Evolutionary conservation across 2,888 invertebrate species (phyloP).

Genomic region (Vandiemenella viatica): DNA sequence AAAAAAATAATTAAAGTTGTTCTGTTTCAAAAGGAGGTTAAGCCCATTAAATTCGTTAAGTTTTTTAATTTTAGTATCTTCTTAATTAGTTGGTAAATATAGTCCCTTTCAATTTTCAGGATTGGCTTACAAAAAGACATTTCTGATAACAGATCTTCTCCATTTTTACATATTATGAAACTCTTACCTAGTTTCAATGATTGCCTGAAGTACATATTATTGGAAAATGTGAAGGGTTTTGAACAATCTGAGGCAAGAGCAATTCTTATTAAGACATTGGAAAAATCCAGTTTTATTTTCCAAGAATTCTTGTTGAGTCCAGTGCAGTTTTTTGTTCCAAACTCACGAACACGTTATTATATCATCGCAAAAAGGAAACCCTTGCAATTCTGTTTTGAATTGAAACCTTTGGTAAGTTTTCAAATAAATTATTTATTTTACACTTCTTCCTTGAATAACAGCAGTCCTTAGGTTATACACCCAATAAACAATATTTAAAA

Average conservation of each 20-base stretch:
- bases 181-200: conserved; percentile 43
- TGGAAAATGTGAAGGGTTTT: conserved; percentile 96
- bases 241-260: conserved; percentile 65
- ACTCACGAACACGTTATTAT: conserved; percentile 81
- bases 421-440: neutral
- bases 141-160: conserved; percentile 60
- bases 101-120: too few species aligned
- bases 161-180: conserved; percentile 60
- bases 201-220: conserved; percentile 54
- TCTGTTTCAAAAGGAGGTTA: too few species aligned
- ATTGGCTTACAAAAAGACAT: conserved; percentile 67
- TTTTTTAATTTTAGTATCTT: too few species aligned
- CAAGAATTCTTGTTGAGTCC: conserved; percentile 83
- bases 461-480: too few species aligned
- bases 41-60: too few species aligned
- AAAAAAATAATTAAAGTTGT: too few species aligned
- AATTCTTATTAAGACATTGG: conserved; percentile 46
- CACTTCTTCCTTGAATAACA: too few species aligned
- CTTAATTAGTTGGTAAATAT: too few species aligned
- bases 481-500: too few species aligned
- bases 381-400: conserved; percentile 27
- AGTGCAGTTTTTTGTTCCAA: conserved; percentile 71
- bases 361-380: conserved; percentile 56
- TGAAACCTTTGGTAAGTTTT: neutral
- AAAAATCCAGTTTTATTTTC: conserved; percentile 44